Evolutionary conservation across 2,113 vertebrate genomes (phyloP).

Genomic region (Perca flavescens): DNA sequence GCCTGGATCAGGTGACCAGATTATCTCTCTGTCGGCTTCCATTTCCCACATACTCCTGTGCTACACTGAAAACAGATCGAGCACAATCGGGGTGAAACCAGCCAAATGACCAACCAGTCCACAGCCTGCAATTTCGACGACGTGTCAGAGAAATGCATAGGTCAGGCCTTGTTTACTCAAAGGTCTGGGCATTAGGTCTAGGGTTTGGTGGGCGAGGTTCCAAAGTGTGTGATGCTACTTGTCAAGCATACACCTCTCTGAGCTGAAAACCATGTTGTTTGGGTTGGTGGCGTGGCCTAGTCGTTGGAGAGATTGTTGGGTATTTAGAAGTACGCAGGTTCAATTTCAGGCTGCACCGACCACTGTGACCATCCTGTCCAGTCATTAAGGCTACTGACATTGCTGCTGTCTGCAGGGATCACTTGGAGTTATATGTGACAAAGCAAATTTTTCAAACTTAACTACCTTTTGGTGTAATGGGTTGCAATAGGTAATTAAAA

Average conservation of each 20-base stretch:
- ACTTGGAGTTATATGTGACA: not conserved
- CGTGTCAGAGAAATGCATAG: conserved; percentile 55
- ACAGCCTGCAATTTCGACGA: conserved; percentile 28
- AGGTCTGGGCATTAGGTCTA: conserved; percentile 26
- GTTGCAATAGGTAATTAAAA: not conserved
- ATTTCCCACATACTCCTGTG: conserved; percentile 71
- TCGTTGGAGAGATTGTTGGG: conserved; percentile 43
- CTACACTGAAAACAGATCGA: conserved; percentile 61
- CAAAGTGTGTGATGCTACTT: conserved; percentile 37
- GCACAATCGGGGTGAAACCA: conserved; percentile 59
- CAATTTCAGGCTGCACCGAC: conserved; percentile 4
- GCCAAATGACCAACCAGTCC: conserved; percentile 33
- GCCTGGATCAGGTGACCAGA: conserved; percentile 76
- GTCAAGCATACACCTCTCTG: conserved; percentile 32
- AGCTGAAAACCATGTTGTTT: conserved; percentile 30
- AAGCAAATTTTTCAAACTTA: conserved; percentile 3
- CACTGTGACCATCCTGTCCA: conserved; percentile 25
- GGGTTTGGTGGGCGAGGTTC: conserved; percentile 39
- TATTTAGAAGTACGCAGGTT: conserved; percentile 39
- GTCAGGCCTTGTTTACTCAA: conserved; percentile 46
- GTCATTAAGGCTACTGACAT: conserved; percentile 12
- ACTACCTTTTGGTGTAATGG: not conserved
- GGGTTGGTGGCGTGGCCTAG: conserved; percentile 5
- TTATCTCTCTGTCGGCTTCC: conserved; percentile 66
- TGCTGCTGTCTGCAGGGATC: not conserved